A percentile compares a stretch with the other conserved stretches of the same genome.
phyloP scores from a whole-genome alignment of 2,797 vertebrate species.

The Borostomias antarcticus region DNA sequence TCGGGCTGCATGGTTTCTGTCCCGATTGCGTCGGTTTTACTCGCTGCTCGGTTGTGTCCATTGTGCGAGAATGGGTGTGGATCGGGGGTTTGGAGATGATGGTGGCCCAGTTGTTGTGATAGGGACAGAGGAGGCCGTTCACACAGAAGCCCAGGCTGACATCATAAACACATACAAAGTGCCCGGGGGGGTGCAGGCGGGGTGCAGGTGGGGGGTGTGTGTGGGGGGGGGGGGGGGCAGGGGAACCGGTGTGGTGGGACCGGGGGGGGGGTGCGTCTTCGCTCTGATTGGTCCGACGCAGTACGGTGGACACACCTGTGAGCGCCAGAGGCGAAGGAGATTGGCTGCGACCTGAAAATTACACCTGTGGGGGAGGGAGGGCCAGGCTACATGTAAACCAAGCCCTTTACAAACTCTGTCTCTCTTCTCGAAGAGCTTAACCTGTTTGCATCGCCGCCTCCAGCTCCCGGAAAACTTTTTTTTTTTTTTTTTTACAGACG shows the following conservation, averaged over 20 bases:
- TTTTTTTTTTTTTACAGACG: too few relatives aligned
- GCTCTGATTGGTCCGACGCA: conserved; percentile 64
- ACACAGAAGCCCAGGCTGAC: conserved; percentile 78
- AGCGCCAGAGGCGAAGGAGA: conserved; percentile 76
- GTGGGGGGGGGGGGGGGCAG: conserved; percentile 56
- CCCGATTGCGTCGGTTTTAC: not conserved
- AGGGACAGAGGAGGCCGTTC: conserved; percentile 67
- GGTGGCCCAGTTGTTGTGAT: conserved; percentile 59
- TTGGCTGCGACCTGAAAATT: conserved; percentile 81
- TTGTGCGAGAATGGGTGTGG: conserved; percentile 58
- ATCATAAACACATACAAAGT: conserved; percentile 78
- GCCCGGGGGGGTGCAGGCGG: conserved; percentile 64
- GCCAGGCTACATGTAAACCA: conserved; percentile 82
- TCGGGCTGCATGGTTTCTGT: not conserved
- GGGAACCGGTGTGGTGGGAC: conserved; percentile 57
- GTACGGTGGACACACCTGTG: conserved; percentile 76
- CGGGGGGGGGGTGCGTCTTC: conserved; percentile 47
- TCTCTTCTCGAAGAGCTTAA: conserved; percentile 87
- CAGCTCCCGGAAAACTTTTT: conserved; percentile 50
- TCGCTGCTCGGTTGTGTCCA: conserved; percentile 21
- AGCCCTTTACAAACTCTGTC: conserved; percentile 88
- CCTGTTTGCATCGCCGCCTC: conserved; percentile 67
- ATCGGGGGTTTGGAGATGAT: conserved; percentile 44
- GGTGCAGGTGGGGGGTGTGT: conserved; percentile 33
- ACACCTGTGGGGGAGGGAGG: conserved; percentile 78